A percentile compares a stretch with the other conserved stretches of the same genome.
Evolutionary conservation across 2,888 invertebrate genomes (phyloP).

Genomic region (Branchellion lobata): DNA sequence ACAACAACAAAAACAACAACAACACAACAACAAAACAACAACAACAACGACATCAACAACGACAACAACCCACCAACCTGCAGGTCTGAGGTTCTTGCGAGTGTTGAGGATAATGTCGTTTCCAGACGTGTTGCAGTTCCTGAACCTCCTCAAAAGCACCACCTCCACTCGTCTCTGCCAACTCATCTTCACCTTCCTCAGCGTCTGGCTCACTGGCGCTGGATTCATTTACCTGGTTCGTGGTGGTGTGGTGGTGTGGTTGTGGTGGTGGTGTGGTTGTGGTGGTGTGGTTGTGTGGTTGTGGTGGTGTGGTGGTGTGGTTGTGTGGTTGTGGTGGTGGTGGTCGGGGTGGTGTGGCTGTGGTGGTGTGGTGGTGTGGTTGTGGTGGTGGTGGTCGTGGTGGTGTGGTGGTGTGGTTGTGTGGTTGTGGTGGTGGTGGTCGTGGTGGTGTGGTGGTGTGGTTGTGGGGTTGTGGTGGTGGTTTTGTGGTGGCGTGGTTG

Average conservation of each 20-base stretch:
- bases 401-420: neutral
- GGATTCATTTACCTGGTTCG: conserved; percentile 33
- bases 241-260: neutral
- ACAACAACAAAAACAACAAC: too few species aligned
- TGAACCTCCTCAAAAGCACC: conserved; percentile 21
- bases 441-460: neutral
- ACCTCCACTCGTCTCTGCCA: conserved; percentile 33
- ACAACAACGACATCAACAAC: too few species aligned
- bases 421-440: conserved; percentile 5
- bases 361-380: neutral
- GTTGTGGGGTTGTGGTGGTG: too few species aligned
- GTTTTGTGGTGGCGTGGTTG: too few species aligned
- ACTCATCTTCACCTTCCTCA: conserved; percentile 27
- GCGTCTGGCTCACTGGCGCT: conserved; percentile 33
- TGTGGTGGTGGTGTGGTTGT: neutral
- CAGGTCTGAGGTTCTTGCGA: conserved; percentile 36
- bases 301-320: too few species aligned
- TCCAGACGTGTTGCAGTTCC: conserved; percentile 41
- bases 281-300: neutral
- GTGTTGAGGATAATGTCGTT: conserved; percentile 33
- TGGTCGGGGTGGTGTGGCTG: neutral
- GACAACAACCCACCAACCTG: neutral
- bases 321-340: neutral
- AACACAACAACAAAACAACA: too few species aligned
- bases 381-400: neutral